Evolutionary conservation across 2,888 invertebrate genomes (phyloP), one percentile per base, ranked within the genome.

Genomic region (Tetragonisca angustula): DNA sequence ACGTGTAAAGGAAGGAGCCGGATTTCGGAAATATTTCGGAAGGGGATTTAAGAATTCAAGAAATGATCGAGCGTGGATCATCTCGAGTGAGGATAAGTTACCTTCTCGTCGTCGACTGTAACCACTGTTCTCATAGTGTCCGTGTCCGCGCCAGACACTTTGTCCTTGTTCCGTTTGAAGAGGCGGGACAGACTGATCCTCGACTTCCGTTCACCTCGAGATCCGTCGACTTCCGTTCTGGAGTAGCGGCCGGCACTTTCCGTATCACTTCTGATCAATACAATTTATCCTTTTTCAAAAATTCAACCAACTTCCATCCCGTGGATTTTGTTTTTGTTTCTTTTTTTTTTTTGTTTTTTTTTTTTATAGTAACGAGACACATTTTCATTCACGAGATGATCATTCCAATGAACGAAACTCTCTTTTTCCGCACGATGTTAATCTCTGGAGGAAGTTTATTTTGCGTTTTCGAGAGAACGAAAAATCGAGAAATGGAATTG

Each of bases 251-350:
- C 96, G 76, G 96, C 96, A 92, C 96, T 96, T 94, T 97, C 96
- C 62, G 96, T 96, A 94, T 97, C 96, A 93, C 96, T 97, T 93
- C 96, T 96, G 78, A 76, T 80, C 61, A 73, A 82, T 36, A 83
- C 24, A 76, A 24, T 56, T 62, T 9, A 56, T 64, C 17, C 13
- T 17, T 56, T 19, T 32, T 56, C n/a, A 65, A 64, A 27, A 15
- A 17, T 27, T 11, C 27, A 9, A 9, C 17, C 19, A 19, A 27
- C 19, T 52, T 52, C 4, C 52, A 52, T 52, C 9, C 36, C 9
- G 0, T 2, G 9, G 43, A 43, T 43, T 43, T 27, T 4, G 17
- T 27, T 36, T 2, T 21, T 17, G 9, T 9, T 9, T 17, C 17
- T 17, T n/a, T 17, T 24, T 9, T 17, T 4, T 24, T n/a, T 17